phyloP scores from a whole-genome alignment of 1,140 invertebrate genomes.

The Augochlora pura region DNA sequence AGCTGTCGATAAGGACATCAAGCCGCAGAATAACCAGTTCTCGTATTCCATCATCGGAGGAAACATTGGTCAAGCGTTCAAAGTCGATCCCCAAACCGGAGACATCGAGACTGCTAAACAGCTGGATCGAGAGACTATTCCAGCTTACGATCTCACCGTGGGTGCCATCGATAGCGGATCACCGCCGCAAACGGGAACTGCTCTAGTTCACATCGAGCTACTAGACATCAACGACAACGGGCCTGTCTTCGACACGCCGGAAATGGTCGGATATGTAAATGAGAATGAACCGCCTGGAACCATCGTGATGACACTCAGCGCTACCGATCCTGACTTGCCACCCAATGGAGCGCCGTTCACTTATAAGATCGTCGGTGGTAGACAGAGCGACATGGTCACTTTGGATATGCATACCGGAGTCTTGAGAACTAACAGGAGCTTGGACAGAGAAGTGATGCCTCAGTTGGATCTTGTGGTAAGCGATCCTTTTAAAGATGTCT shows the following conservation, averaged over 20 bases:
- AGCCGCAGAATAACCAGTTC: slow-evolving; percentile 95
- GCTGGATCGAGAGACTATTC: slow-evolving; percentile 91
- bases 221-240: slow-evolving; percentile 97
- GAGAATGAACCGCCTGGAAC: slow-evolving; percentile 94
- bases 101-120: slow-evolving; percentile 88
- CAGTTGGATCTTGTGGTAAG: slow-evolving; percentile 85
- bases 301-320: slow-evolving; percentile 90
- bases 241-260: slow-evolving; percentile 88
- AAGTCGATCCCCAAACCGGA: slow-evolving; percentile 92
- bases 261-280: slow-evolving; percentile 87
- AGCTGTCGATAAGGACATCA: slow-evolving; percentile 94
- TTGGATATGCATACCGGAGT: slow-evolving; percentile 90
- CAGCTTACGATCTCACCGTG: slow-evolving; percentile 90
- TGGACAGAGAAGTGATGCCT: slow-evolving; percentile 91
- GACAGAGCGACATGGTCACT: slow-evolving; percentile 87
- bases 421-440: slow-evolving; percentile 87
- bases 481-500: background rate
- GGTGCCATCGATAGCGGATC: slow-evolving; percentile 94
- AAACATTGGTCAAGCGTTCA: slow-evolving; percentile 91
- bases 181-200: slow-evolving; percentile 93
- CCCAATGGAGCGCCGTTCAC: slow-evolving; percentile 95
- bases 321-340: slow-evolving; percentile 94
- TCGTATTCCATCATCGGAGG: slow-evolving; percentile 94
- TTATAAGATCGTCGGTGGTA: slow-evolving; percentile 89
- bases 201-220: slow-evolving; percentile 88